Evolutionary conservation across 1,140 invertebrate genomes (phyloP), one percentile per base, ranked within the genome.

Genomic region (Chironomus striatipennis): DNA sequence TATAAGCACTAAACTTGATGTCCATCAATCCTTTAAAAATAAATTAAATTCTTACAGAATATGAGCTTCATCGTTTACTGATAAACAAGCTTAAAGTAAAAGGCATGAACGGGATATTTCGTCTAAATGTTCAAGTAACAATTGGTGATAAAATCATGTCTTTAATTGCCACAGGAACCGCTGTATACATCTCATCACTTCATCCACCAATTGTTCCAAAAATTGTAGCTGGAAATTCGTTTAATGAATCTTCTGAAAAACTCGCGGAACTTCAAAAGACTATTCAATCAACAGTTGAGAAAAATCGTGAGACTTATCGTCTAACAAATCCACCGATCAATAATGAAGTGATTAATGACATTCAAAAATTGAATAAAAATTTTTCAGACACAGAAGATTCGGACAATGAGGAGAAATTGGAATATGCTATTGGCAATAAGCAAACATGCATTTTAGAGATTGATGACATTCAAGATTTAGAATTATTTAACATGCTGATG

Each of bases 41-140:
- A n/a, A n/a, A n/a, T n/a, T n/a, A n/a, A n/a, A n/a, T n/a, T 34
- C 24, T n/a, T 2, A 34, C 24, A 34, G 96, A 98, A 82, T 98
- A 98, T 83, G 97, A 98, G 81, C 84, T 98, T 34, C 95, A 98
- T 81, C 90, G 93, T 76, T 88, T 97, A 78, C 83, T 98, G 10
- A 86, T 97, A 2, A 96, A 95, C 79, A 98, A 97, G 82, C 83
- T 98, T 0, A 90, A 93, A 81, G 91, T 96, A 75, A 94, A 94
- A 80, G 96, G 94, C 15, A 95, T 97, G 93, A 97, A 97, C 84
- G 90, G 91, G n/a, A 85, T 96, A 18, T 96, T 96, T 83, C 92
- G 92, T 2, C 81, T 97, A 0, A 90, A 89, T 80, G 87, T 90
- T 78, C 92, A 96, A 80, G 88, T 98, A 24, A 90, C 92, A 0